These are phyloP conservation scores for Harpagoxenus sublaevis DNA, from an alignment of 2,888 invertebrate genomes.

Conservation along the genomic window DNA sequence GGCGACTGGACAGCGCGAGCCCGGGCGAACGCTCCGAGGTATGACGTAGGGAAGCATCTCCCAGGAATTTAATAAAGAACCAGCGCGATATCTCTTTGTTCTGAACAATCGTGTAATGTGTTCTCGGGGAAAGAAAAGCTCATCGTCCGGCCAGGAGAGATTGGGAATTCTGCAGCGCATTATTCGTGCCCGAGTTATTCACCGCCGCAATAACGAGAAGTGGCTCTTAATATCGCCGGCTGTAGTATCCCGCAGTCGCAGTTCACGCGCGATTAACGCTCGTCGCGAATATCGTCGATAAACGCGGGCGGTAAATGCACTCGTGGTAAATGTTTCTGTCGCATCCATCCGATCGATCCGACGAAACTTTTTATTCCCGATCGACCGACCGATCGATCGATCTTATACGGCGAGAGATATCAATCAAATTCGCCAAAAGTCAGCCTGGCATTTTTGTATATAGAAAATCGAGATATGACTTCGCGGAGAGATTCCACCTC, in stretches of 20 bases:
- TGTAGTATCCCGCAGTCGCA: slow-evolving; percentile 22
- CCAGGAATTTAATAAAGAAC: slow-evolving; percentile 72
- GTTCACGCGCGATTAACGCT: slow-evolving; percentile 36
- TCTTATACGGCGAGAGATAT: background rate
- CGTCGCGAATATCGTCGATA: slow-evolving; percentile 27
- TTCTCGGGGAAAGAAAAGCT: slow-evolving; percentile 60
- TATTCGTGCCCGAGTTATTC: slow-evolving; percentile 54
- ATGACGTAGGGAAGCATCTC: slow-evolving; percentile 54
- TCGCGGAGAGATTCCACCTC: background rate
- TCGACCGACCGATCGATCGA: background rate
- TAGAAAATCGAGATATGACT: background rate
- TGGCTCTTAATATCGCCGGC: slow-evolving; percentile 41
- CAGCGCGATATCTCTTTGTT: slow-evolving; percentile 55
- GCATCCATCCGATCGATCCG: background rate
- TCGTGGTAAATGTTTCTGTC: background rate
- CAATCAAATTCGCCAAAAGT: background rate
- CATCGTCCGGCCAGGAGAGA: slow-evolving; percentile 44
- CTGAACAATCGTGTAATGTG: slow-evolving; percentile 60
- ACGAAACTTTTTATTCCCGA: background rate
- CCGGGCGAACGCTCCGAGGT: slow-evolving; percentile 34
- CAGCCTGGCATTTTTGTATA: background rate
- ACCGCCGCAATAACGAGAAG: slow-evolving; percentile 52
- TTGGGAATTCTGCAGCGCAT: slow-evolving; percentile 42
- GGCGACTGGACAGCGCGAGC: slow-evolving; percentile 50
- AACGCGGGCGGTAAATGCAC: background rate